Base-by-base conservation (phyloP, 2,797 vertebrate genomes). In the Lophius americanus region DNA sequence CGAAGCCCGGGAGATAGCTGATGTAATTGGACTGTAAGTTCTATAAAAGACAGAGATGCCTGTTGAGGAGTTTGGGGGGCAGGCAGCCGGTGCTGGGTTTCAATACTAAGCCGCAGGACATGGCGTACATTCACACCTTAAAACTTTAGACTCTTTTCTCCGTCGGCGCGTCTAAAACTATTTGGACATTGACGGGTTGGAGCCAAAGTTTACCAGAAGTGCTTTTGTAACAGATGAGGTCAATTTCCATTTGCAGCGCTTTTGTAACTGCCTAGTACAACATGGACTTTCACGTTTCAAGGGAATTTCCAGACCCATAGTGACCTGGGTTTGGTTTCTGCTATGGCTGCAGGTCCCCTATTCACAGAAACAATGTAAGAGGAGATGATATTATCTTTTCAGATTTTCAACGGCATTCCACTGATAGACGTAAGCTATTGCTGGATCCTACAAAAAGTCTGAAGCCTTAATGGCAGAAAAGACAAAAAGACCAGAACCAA, bases 1-100 rank as follows among this genome's bases (percentile, higher is more conserved):
- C 79, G 76, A 75, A 79, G 73, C 51, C 80, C 50, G 68, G 23
- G 56, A 70, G 73, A 73, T 39, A 77, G 76, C 80, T 91, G 79
- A 91, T 87, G 86, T 87, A 93, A 93, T 70, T 70, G 71, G 73
- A 76, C 79, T 70, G 81, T 72, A 90, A 91, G 80, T 78, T 70
- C 52, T 61, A 47, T 0, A 49, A 51, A 73, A 60, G 57, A 51
- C 56, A 0, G 64, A 60, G 76, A 35, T 43, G 83, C 62, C 69
- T 65, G 70, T 50, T 6, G 73, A 58, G 59, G 70, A 70, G 68
- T 61, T 54, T 23, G 4, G 63, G 54, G 60, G 64, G 63, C 70
- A 47, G 2, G 37, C 36, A 68, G 54, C 51, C 50, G 23, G 59
- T 9, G 3, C 67, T 7, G 62, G 70, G 59, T 70, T 73, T 84